A percentile compares a stretch with the other conserved stretches of the same genome.
These are phyloP conservation scores for Bombus polaris DNA, from an alignment of 1,140 invertebrate species.

Conservation along the genomic window DNA sequence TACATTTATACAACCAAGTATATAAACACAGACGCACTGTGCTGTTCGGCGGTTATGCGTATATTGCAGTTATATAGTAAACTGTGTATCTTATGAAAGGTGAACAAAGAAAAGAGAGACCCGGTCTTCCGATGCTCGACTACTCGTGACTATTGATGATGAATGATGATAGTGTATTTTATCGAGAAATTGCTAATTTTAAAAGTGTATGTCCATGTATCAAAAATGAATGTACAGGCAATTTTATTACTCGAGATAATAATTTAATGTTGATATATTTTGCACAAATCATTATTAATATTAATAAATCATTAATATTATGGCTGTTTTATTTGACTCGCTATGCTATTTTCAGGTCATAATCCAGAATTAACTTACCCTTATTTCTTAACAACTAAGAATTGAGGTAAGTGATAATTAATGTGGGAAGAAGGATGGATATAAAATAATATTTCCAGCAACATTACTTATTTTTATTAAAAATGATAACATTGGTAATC, in stretches of 20 bases:
- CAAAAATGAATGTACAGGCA: slow-evolving; percentile 69
- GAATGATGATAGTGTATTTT: slow-evolving; percentile 62
- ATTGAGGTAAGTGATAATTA: slow-evolving; percentile 6
- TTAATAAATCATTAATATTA: slow-evolving; percentile 69
- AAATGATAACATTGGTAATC: slow-evolving; percentile 65
- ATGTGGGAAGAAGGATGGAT: background rate
- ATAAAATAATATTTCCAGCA: slow-evolving; percentile 20
- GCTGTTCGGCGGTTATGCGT: slow-evolving; percentile 28
- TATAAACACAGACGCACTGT: slow-evolving; percentile 3
- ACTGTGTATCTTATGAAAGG: slow-evolving; percentile 39
- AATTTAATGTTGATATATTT: slow-evolving; percentile 73
- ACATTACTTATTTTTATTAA: slow-evolving; percentile 68
- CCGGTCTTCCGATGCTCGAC: slow-evolving; percentile 60
- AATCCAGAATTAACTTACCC: background rate
- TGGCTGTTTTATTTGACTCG: slow-evolving; percentile 14
- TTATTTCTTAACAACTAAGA: background rate
- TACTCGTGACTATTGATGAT: slow-evolving; percentile 51
- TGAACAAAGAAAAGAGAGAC: slow-evolving; percentile 37
- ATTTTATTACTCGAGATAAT: slow-evolving; percentile 69
- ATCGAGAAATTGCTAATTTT: slow-evolving; percentile 62
- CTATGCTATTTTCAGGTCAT: slow-evolving; percentile 2
- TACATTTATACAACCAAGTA: background rate
- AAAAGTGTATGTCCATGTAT: slow-evolving; percentile 59
- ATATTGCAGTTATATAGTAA: slow-evolving; percentile 35
- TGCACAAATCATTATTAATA: slow-evolving; percentile 69